A percentile compares a stretch with the other conserved stretches of the same genome.
Conservation (phyloP, 2,888 invertebrate species). For the Endotricha flammealis region DNA sequence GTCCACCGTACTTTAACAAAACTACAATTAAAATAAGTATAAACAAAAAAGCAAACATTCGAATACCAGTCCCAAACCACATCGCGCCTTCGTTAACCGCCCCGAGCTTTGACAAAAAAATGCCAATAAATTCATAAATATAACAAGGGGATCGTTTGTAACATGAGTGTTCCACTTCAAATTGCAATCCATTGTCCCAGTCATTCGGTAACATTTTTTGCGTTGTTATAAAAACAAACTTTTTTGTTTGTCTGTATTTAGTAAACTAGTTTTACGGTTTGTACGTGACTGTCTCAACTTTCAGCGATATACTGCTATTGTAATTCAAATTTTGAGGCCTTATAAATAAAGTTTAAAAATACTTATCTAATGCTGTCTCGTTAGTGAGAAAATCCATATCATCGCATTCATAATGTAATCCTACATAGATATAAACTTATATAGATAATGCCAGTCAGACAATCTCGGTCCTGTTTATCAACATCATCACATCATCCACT, state of each 20-base stretch:
- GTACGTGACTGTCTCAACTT: conserved; percentile 13
- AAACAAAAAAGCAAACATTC: too few species aligned
- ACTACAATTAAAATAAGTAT: too few species aligned
- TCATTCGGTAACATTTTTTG: conserved; percentile 35
- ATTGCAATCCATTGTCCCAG: conserved; percentile 42
- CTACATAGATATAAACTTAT: too few species aligned
- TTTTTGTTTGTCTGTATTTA: conserved; percentile 45
- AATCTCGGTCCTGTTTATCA: too few species aligned
- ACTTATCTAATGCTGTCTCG: too few species aligned
- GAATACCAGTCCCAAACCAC: too few species aligned
- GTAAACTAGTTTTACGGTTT: conserved; percentile 31
- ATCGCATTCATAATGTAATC: too few species aligned
- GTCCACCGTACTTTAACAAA: too few species aligned
- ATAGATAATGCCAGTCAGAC: too few species aligned
- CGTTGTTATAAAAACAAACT: conserved; percentile 46
- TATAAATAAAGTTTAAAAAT: too few species aligned
- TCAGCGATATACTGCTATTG: conserved; percentile 13
- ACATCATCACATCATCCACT: too few species aligned
- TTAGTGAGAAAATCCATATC: too few species aligned
- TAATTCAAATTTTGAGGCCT: conserved; percentile 5
- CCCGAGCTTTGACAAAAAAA: conserved; percentile 1
- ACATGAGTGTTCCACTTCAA: conserved; percentile 47
- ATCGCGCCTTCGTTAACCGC: not conserved
- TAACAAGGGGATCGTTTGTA: conserved; percentile 38
- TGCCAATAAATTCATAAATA: conserved; percentile 19